Base-by-base conservation (phyloP, 2,797 vertebrate species). In the Perodicticus potto region DNA sequence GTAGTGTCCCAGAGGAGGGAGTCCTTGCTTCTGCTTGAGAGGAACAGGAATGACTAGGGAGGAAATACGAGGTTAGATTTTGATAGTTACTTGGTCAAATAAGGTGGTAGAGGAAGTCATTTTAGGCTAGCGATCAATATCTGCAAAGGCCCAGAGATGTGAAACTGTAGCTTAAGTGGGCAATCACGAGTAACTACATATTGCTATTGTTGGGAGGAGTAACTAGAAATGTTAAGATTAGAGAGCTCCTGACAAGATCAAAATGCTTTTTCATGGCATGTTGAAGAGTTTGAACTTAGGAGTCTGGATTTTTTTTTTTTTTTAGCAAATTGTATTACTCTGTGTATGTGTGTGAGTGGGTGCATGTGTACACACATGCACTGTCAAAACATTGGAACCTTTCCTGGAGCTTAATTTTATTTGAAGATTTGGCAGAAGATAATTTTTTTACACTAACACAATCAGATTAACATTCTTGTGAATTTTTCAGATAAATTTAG, bases 401-500 rank as follows among this genome's bases (percentile, higher is more conserved):
- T 89, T 90, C 37, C 77, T 77, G 59, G 53, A 84, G 20, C 61
- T 82, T 82, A 69, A 55, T 91, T 93, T 49, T 90, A 53, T 93
- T 90, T 72, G 55, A 87, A 76, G 27, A 61, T 84, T 87, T 84
- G 45, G 34, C 19, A 69, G 86, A 77, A 81, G 82, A 70, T 45
- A 91, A 34, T 43, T 57, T 84, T 72, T 91, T 74, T n/a, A 32
- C 37, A 87, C 77, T 87, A 53, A 87, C 82, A 69, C 27, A 63
- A 6, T 55, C 27, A 86, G 55, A 59, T 63, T 49, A 40, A 80
- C 27, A 32, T 70, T 82, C 43, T 59, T 80, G 6, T 83, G 76
- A 69, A 43, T 72, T 87, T 91, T 77, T 45, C 78, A 55, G 59
- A 12, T 76, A 86, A 61, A 14, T 86, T 93, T 96, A 67, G 43